Conservation (phyloP, 2,113 vertebrate genomes). For the Sorex araneus region DNA sequence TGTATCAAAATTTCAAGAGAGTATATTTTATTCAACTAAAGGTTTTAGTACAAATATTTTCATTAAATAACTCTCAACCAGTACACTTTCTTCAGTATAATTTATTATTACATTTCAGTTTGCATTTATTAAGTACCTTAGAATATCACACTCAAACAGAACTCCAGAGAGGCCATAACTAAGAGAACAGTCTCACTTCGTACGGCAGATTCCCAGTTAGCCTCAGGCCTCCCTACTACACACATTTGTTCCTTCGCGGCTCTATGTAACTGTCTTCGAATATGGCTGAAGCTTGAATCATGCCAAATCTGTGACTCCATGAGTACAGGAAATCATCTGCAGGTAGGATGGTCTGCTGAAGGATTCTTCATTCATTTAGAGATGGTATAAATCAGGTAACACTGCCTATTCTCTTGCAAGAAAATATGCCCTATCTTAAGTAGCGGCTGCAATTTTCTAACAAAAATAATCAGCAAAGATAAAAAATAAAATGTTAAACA, state of each 20-base stretch:
- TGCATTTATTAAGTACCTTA: constrained; percentile 65
- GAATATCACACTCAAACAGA: constrained; percentile 55
- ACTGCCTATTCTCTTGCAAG: constrained; percentile 23
- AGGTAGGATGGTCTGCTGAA: not conserved
- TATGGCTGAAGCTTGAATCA: constrained; percentile 41
- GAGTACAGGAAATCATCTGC: not conserved
- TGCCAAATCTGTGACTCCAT: constrained; percentile 28
- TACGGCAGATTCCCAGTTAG: constrained; percentile 47
- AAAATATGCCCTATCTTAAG: constrained; percentile 44
- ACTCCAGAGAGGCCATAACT: constrained; percentile 57
- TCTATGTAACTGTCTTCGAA: not conserved
- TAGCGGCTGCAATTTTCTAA: constrained; percentile 62
- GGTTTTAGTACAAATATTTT: constrained; percentile 23
- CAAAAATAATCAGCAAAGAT: constrained; percentile 20
- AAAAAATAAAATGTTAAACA: constrained; percentile 53
- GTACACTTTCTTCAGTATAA: constrained; percentile 56
- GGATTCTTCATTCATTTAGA: constrained; percentile 29
- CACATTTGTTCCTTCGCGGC: not conserved
- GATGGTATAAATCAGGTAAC: constrained; percentile 41
- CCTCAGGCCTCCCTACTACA: not conserved
- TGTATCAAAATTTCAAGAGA: constrained; percentile 48
- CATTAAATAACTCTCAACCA: constrained; percentile 69
- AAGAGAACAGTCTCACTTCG: constrained; percentile 66
- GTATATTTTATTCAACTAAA: constrained; percentile 36
- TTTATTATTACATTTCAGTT: constrained; percentile 73